Base-by-base conservation (phyloP, 30 jellyfish, hydroid and myxozoan genomes). In the Turritopsis rubra region DNA sequence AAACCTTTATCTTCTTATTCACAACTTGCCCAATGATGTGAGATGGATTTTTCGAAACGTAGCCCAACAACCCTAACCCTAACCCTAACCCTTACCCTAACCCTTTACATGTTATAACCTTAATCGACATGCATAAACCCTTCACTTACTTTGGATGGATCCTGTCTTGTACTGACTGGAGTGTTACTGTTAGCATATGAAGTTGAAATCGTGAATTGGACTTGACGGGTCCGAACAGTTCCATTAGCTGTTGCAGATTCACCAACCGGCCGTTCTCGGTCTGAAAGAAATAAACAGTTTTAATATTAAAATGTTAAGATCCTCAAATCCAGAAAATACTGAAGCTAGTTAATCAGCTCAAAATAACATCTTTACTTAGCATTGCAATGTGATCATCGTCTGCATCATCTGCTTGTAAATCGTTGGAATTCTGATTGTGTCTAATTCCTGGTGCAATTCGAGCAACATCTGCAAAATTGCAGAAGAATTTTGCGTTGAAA, bases 231-330 rank as follows among this genome's bases (percentile, higher is more conserved):
- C 5, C 66, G 18, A n/a, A 31, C 79, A 8, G 72, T 25, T 26
- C 65, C 87, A 74, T 74, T 53, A 0, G 81, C 85, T 3, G 93
- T 87, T 4, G 80, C 91, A 0, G 96, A 89, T 80, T 81, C 96
- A 16, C 97, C 97, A 28, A 90, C 97, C 13, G 97, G 97, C 71
- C 97, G 83, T 72, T 90, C 97, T 21, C 97, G 92, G 28, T 83
- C 97, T 90, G 53, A n/a, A 41, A 53, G 27, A n/a, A n/a, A n/a
- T n/a, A 70, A 77, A 79, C n/a, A 29, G 84, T n/a, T n/a, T n/a
- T n/a, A n/a, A n/a, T n/a, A n/a, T n/a, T n/a, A n/a, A n/a, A n/a
- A n/a, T n/a, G n/a, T n/a, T n/a, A n/a, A n/a, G n/a, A n/a, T n/a
- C n/a, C n/a, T n/a, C n/a, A n/a, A n/a, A n/a, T 68, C 9, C 28